Evolutionary conservation across 1,140 invertebrate species (phyloP), one percentile per base, ranked within the genome.

Genomic region (Neomicropteryx cornuta): DNA sequence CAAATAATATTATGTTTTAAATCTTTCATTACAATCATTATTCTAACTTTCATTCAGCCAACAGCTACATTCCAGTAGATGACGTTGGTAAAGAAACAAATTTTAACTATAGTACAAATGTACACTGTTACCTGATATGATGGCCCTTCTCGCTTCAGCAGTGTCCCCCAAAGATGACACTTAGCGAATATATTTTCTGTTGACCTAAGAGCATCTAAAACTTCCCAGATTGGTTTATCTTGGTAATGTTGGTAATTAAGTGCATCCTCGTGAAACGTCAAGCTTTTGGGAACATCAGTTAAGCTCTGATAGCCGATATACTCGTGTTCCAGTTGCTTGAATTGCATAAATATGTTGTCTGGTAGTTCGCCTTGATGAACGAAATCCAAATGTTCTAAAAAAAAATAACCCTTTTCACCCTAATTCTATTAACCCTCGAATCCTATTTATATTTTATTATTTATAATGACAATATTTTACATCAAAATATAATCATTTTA

Each of bases 221-320:
- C 75, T 52, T 88, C 83, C 44, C 67, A 66, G 1, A 81, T 80
- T 11, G 81, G 68, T 51, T 79, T 76, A 31, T 70, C 53, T 39
- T 65, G 58, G 45, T 67, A 77, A 41, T 68, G 22, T 46, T 72
- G 46, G 39, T 60, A 49, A 38, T 48, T 51, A 4, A 60, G 17
- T 10, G 39, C 42, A 31, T 54, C 49, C 38, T 68, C 66, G 18
- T 53, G 45, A 45, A 61, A 60, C 14, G 78, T 71, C 5, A 84
- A 62, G 3, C 83, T 77, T 52, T 81, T 82, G n/a, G 92, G 90
- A 5, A 97, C 87, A 68, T 97, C 91, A 1, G 91, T 95, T n/a
- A 97, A 73, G 61, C 89, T 94, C 68, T 95, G 89, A 66, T 96
- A 97, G 31, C 90, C 88, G 56, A 89, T 87, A 55, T 90, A 92